Conservation (phyloP, 2,113 vertebrate genomes). For the Theristicus caerulescens region DNA sequence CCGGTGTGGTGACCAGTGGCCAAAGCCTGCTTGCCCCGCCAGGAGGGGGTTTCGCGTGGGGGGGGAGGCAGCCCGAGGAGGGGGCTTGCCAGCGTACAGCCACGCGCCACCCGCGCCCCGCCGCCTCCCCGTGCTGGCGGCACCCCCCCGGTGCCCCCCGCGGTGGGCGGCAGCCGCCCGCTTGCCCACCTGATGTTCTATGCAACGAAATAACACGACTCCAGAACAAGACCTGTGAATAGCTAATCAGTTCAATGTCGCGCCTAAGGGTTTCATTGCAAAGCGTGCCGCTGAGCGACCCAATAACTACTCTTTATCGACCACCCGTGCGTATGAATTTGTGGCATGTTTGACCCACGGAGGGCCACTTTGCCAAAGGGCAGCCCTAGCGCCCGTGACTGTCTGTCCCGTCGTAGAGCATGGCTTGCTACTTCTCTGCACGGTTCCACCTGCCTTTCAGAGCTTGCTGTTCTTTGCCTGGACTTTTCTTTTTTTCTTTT, state of each 20-base stretch:
- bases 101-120: accelerated
- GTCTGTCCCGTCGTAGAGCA: slow-evolving; percentile 90
- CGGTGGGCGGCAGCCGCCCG: slow-evolving; percentile 75
- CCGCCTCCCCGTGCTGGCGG: not conserved
- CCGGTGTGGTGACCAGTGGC: not conserved
- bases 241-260: slow-evolving; percentile 82
- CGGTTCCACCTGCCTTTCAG: slow-evolving; percentile 84
- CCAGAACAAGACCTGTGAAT: slow-evolving; percentile 83
- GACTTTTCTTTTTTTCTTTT: slow-evolving; percentile 68
- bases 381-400: slow-evolving; percentile 83
- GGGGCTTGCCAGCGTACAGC: not conserved
- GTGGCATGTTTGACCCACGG: slow-evolving; percentile 92
- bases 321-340: slow-evolving; percentile 85
- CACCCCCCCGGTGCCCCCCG: slow-evolving; percentile 16
- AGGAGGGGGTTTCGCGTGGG: not conserved
- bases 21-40: not conserved
- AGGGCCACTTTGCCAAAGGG: slow-evolving; percentile 93
- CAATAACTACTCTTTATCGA: slow-evolving; percentile 84
- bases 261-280: slow-evolving; percentile 83
- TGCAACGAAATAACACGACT: slow-evolving; percentile 97
- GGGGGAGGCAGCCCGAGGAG: not conserved
- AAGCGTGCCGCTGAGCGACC: slow-evolving; percentile 75
- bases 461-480: slow-evolving; percentile 79
- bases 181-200: slow-evolving; percentile 93
- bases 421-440: slow-evolving; percentile 92